These are phyloP conservation scores for Rhagonycha lutea DNA, from an alignment of 2,888 invertebrate species.

Conservation along the genomic window DNA sequence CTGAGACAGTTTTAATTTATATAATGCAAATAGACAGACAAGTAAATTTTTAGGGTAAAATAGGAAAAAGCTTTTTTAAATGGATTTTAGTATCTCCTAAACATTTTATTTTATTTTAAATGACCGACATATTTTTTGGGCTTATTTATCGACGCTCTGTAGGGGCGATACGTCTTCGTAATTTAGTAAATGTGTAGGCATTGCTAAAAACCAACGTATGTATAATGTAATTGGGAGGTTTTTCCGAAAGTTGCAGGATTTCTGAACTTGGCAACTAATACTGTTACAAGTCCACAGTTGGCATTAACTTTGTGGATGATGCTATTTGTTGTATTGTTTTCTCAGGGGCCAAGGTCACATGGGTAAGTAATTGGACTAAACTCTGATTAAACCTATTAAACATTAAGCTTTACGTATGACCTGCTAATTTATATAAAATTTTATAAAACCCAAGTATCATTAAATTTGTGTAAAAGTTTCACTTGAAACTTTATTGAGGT, in stretches of 20 bases:
- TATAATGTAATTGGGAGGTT: neutral
- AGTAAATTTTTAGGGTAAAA: too few relatives aligned
- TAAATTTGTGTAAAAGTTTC: neutral
- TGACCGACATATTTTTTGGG: neutral
- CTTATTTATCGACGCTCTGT: neutral
- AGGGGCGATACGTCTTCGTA: neutral
- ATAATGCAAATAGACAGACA: neutral
- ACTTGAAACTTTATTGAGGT: neutral
- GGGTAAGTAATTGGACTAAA: slow-evolving; percentile 6
- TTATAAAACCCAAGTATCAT: neutral
- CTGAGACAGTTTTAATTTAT: neutral
- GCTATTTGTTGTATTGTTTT: slow-evolving; percentile 10
- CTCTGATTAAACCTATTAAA: neutral
- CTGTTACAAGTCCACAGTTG: slow-evolving; percentile 10
- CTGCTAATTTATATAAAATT: neutral
- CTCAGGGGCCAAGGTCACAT: slow-evolving; percentile 10
- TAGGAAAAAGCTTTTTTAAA: neutral
- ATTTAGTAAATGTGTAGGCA: neutral
- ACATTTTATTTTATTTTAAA: neutral
- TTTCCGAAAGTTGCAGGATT: slow-evolving; percentile 4
- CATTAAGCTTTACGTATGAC: neutral
- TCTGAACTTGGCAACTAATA: slow-evolving; percentile 12
- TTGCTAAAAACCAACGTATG: neutral
- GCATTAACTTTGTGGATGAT: slow-evolving; percentile 15
- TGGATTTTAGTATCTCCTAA: neutral